Conservation (phyloP, 2,113 vertebrate genomes). For the Clupea harengus region DNA sequence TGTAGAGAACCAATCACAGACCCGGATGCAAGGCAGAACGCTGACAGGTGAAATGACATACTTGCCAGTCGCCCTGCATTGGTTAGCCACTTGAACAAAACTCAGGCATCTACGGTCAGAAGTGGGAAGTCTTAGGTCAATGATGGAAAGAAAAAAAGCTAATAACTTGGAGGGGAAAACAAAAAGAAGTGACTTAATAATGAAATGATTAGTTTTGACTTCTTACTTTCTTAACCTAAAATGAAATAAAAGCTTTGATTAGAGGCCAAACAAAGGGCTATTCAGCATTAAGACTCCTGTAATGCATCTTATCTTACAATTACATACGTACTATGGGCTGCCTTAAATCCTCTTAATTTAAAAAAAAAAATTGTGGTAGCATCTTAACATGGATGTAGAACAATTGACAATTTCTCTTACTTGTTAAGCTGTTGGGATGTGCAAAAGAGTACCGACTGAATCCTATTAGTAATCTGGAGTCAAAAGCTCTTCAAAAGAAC, state of each 20-base stretch:
- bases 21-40: slow-evolving; percentile 63
- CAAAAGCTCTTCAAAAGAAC: slow-evolving; percentile 19
- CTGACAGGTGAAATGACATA: slow-evolving; percentile 65
- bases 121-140: slow-evolving; percentile 67
- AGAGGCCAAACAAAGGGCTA: background rate
- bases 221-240: background rate
- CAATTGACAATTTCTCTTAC: slow-evolving; percentile 17
- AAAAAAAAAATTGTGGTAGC: slow-evolving; percentile 19
- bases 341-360: slow-evolving; percentile 50
- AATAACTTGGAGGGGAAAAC: slow-evolving; percentile 44
- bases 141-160: slow-evolving; percentile 50
- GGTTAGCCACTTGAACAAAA: slow-evolving; percentile 69
- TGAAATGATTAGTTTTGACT: slow-evolving; percentile 39
- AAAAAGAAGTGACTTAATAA: slow-evolving; percentile 24
- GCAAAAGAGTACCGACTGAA: slow-evolving; percentile 13
- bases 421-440: slow-evolving; percentile 15
- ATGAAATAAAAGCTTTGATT: background rate
- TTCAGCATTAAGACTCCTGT: background rate
- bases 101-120: slow-evolving; percentile 69
- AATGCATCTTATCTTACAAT: background rate
- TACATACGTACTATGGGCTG: slow-evolving; percentile 34
- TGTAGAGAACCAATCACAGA: slow-evolving; percentile 36
- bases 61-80: slow-evolving; percentile 65
- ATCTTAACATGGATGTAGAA: slow-evolving; percentile 16
- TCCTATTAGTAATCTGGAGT: slow-evolving; percentile 12